Conservation (phyloP, 1,140 invertebrate genomes). For the Aphaenogaster floridana region DNA sequence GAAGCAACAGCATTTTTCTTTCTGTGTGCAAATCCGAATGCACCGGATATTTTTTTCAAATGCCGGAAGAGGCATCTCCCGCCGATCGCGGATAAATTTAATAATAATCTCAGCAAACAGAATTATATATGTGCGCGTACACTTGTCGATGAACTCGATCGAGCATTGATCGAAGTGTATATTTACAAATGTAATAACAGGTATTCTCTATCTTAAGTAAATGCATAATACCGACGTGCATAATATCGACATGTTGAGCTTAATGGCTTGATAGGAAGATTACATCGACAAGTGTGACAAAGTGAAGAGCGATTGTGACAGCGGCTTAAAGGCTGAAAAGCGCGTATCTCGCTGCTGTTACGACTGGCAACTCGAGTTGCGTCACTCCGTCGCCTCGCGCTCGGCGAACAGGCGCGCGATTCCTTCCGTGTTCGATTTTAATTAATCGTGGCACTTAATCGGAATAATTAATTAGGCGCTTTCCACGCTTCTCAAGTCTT, state of each 20-base stretch:
- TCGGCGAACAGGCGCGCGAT: background rate
- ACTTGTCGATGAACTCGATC: background rate
- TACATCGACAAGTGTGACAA: background rate
- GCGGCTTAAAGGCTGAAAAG: background rate
- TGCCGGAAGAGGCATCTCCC: background rate
- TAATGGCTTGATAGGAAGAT: background rate
- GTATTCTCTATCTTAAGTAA: conserved; percentile 1
- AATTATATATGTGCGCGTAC: background rate
- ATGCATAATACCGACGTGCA: too few species aligned
- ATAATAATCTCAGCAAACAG: conserved; percentile 9
- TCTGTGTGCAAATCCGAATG: background rate
- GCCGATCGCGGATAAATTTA: background rate
- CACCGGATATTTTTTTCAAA: background rate
- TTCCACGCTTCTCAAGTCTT: conserved; percentile 25
- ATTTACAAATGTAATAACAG: background rate
- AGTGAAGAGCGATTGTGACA: background rate
- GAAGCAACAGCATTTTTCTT: too few species aligned
- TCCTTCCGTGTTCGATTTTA: conserved; percentile 61
- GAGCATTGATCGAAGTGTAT: background rate
- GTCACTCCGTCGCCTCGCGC: conserved; percentile 37
- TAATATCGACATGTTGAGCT: background rate
- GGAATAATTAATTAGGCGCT: conserved; percentile 70
- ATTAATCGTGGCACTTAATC: conserved; percentile 61
- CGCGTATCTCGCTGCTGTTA: background rate
- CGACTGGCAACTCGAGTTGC: background rate